Base-by-base conservation (phyloP, 2,888 invertebrate species). In the Harpalus rufipes region DNA sequence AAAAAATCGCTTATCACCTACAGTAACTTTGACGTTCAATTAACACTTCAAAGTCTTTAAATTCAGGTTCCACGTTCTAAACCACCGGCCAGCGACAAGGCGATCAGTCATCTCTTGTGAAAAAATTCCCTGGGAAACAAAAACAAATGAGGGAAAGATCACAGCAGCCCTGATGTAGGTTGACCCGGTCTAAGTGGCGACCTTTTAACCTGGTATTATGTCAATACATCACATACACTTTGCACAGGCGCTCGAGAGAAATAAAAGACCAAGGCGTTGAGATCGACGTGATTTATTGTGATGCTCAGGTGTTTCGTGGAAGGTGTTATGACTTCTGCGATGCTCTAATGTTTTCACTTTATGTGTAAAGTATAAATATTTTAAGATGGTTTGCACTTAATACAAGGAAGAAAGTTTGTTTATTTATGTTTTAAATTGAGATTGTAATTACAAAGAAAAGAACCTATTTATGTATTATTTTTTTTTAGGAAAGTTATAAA, bases 161-260 rank as follows among this genome's bases (percentile, higher is more conserved):
- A n/a, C 68, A 68, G 32, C 32, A 10, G 63, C 63, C 63, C 56
- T 83, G 74, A 83, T 72, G 72, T 83, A 83, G 83, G 74, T 83
- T 83, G 74, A 83, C 83, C 83, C n/a, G 83, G 41, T 39, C 59
- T 83, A 83, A 74, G 83, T 83, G 74, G 74, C 21, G 74, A 61
- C 39, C 83, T 74, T 83, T 76, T 59, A 59, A 74, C 74, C 74
- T 44, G 39, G 61, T 74, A 61, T 83, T 83, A 83, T 83, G 74
- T 83, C 83, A 83, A 83, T 83, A 83, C 83, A 83, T 83, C 83
- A 83, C 74, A 74, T 83, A 68, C 82, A 72, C 44, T 18, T 44
- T 44, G 72, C 44, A 18, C 12, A n/a, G 16, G 44, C 72, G 25
- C 32, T 32, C 32, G 8, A 14, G 44, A 74, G 44, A 74, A 74